phyloP scores from a whole-genome alignment of 2,797 vertebrate species.

The Esox lucius region DNA sequence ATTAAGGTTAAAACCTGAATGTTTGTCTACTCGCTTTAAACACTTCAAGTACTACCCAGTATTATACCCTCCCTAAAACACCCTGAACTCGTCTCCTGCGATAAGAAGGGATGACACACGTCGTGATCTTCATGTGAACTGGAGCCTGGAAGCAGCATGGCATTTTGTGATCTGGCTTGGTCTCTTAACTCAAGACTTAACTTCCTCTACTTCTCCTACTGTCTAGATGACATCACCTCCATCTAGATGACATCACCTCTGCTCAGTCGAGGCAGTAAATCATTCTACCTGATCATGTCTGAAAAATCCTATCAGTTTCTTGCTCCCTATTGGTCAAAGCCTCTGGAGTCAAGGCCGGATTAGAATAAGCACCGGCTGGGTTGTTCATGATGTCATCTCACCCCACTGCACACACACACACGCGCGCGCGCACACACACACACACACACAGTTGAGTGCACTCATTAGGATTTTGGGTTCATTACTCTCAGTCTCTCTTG shows the following conservation, averaged over 20 bases:
- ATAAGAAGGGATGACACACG: too few species aligned
- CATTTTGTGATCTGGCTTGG: too few species aligned
- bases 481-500: too few species aligned
- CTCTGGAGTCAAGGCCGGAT: constrained; percentile 56
- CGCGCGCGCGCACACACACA: constrained; percentile 4
- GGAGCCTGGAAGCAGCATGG: too few species aligned
- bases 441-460: constrained; percentile 22
- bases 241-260: constrained; percentile 12
- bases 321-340: constrained; percentile 27
- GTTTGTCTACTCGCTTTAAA: too few species aligned
- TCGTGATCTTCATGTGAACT: too few species aligned
- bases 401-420: constrained; percentile 13
- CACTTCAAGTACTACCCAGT: too few species aligned
- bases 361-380: constrained; percentile 31
- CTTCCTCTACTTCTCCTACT: constrained; percentile 20
- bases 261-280: constrained; percentile 43
- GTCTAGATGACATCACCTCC: constrained; percentile 71
- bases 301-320: constrained; percentile 15
- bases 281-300: constrained; percentile 35
- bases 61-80: too few species aligned
- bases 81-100: too few species aligned
- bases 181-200: constrained; percentile 42
- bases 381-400: constrained; percentile 63
- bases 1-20: too few species aligned
- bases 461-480: constrained; percentile 42